A percentile compares a stretch with the other conserved stretches of the same genome.
phyloP scores from a whole-genome alignment of 2,888 invertebrate species.

The Germaria angustata region DNA sequence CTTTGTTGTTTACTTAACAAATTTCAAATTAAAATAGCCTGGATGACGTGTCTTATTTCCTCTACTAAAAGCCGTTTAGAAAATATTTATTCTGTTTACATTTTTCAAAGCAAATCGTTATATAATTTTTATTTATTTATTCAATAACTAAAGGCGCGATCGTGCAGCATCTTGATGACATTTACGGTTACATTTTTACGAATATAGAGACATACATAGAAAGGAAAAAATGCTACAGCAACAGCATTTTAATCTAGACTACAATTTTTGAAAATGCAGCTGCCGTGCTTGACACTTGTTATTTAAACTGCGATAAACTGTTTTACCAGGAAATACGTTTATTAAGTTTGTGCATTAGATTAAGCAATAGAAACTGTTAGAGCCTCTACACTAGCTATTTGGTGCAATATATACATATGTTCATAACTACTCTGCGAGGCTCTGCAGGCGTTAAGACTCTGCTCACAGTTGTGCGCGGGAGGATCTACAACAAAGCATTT shows the following conservation, averaged over 20 bases:
- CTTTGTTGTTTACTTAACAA: background rate
- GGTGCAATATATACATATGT: too few relatives aligned
- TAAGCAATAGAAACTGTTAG: background rate
- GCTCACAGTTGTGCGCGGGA: too few relatives aligned
- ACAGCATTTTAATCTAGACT: slow-evolving; percentile 54
- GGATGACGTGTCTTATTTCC: background rate
- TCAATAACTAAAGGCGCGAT: slow-evolving; percentile 50
- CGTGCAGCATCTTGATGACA: slow-evolving; percentile 59
- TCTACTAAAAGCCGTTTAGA: background rate
- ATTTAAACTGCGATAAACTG: slow-evolving; percentile 24
- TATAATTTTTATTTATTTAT: slow-evolving; percentile 58
- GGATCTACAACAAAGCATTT: too few relatives aligned
- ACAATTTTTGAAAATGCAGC: slow-evolving; percentile 60
- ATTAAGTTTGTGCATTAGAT: background rate
- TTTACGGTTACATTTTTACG: slow-evolving; percentile 58
- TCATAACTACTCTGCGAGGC: too few relatives aligned
- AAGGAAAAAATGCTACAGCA: background rate
- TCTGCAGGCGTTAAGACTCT: too few relatives aligned
- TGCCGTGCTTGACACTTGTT: slow-evolving; percentile 66
- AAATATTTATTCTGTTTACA: background rate
- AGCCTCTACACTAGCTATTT: background rate
- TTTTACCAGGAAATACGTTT: background rate
- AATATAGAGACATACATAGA: slow-evolving; percentile 1
- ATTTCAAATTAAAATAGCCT: background rate
- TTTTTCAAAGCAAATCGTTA: background rate